These are phyloP conservation scores for Eueremaeus valkanovi DNA, from an alignment of 2,888 invertebrate species.

Conservation along the genomic window DNA sequence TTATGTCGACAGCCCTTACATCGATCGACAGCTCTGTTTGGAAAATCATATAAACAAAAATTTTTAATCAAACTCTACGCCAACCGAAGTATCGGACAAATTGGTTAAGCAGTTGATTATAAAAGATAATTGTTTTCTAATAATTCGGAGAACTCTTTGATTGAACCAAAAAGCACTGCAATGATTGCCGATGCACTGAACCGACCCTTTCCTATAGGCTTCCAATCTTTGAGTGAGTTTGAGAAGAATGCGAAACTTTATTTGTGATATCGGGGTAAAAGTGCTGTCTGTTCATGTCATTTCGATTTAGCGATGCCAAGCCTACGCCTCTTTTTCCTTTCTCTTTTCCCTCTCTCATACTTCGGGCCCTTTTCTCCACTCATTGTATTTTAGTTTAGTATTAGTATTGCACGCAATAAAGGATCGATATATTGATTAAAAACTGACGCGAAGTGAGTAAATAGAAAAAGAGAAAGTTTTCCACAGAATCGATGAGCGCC, in stretches of 20 bases:
- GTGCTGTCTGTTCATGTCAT: slow-evolving; percentile 23
- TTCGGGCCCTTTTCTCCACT: slow-evolving; percentile 10
- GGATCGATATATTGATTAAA: slow-evolving; percentile 31
- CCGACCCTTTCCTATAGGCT: background rate
- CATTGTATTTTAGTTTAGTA: slow-evolving; percentile 15
- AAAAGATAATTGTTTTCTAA: background rate
- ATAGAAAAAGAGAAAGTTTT: slow-evolving; percentile 29
- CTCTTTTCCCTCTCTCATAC: background rate
- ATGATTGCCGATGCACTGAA: background rate
- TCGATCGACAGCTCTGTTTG: too few species aligned
- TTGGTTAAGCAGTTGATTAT: too few species aligned
- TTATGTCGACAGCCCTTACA: too few species aligned
- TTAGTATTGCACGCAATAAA: slow-evolving; percentile 27
- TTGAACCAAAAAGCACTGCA: background rate
- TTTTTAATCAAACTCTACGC: too few species aligned
- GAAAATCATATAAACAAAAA: too few species aligned
- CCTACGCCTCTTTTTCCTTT: slow-evolving; percentile 22
- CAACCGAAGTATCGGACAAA: too few species aligned
- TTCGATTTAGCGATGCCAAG: slow-evolving; percentile 3
- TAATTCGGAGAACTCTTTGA: background rate
- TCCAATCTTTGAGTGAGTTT: background rate
- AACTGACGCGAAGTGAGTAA: slow-evolving; percentile 23
- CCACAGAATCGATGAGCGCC: slow-evolving; percentile 26
- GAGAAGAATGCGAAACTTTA: background rate
- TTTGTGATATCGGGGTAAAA: slow-evolving; percentile 31